Evolutionary conservation across 1,140 invertebrate species (phyloP).

Genomic region (Brachionus angularis): DNA sequence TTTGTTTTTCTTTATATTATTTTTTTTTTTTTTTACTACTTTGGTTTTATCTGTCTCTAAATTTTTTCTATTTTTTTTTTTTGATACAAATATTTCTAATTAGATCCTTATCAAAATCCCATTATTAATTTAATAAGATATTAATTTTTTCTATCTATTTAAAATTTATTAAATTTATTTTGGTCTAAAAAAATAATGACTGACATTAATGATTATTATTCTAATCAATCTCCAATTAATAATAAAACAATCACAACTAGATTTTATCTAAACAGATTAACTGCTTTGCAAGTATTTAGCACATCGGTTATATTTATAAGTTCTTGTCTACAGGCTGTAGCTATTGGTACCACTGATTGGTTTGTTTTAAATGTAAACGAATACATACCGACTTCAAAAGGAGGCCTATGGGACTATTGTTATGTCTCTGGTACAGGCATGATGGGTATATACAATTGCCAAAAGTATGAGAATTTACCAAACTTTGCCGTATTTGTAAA

Average conservation of each 20-base stretch:
- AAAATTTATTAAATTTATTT: no score
- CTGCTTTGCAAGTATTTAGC: conserved; percentile 11
- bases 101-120: no score
- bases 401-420: conserved; percentile 37
- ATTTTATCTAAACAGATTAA: conserved; percentile 8
- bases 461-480: conserved; percentile 27
- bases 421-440: conserved; percentile 12
- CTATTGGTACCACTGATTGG: conserved; percentile 29
- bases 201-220: conserved; percentile 24
- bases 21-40: no score
- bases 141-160: no score
- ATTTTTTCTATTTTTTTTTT: no score
- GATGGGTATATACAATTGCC: conserved; percentile 20
- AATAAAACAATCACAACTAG: neutral
- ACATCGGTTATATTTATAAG: conserved; percentile 14
- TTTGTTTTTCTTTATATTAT: no score
- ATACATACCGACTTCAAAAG: conserved; percentile 39
- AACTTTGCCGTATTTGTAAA: conserved; percentile 41
- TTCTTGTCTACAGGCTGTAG: neutral
- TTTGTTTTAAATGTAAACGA: conserved; percentile 42
- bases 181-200: no score
- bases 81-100: no score
- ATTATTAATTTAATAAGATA: no score
- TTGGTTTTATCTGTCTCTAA: no score
- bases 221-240: neutral